Conservation (phyloP, 2,113 vertebrate genomes). For the Trematocara variabile region DNA sequence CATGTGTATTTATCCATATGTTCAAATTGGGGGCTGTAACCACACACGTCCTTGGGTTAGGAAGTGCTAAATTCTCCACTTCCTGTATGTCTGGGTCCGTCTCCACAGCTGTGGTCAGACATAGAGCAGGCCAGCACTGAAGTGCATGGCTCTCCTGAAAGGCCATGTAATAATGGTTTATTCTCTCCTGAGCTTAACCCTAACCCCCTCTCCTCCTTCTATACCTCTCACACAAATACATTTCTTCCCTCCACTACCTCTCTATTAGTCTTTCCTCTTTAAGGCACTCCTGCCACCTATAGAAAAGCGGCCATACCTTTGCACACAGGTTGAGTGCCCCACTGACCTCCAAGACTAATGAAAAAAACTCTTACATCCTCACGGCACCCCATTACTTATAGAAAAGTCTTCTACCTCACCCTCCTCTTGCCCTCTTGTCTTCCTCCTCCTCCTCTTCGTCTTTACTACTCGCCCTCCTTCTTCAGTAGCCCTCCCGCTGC, state of each 20-base stretch:
- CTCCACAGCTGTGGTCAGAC: conserved; percentile 51
- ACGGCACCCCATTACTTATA: conserved; percentile 54
- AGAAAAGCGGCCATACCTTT: conserved; percentile 36
- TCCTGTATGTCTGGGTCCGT: conserved; percentile 48
- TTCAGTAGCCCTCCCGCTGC: conserved; percentile 86
- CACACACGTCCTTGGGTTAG: conserved; percentile 19
- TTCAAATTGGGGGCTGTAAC: neutral
- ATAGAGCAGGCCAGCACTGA: conserved; percentile 28
- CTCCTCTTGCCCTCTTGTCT: conserved; percentile 15
- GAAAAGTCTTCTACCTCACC: conserved; percentile 41
- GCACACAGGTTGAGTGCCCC: conserved; percentile 52
- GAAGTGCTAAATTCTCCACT: conserved; percentile 60
- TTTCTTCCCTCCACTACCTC: conserved; percentile 11
- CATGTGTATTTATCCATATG: conserved; percentile 5
- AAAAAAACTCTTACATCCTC: conserved; percentile 30
- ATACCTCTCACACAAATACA: conserved; percentile 12
- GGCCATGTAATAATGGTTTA: conserved; percentile 31
- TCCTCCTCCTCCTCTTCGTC: conserved; percentile 44
- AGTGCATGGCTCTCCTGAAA: conserved; percentile 15
- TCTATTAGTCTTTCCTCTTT: conserved; percentile 13
- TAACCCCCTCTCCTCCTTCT: neutral
- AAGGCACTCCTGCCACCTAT: conserved; percentile 39
- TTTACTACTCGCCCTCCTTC: conserved; percentile 73
- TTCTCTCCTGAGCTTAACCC: conserved; percentile 20
- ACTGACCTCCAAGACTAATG: conserved; percentile 56